Evolutionary conservation across 53 echinoderm and acorn worm genomes (phyloP).

Genomic region (Hippasteria phrygiana): DNA sequence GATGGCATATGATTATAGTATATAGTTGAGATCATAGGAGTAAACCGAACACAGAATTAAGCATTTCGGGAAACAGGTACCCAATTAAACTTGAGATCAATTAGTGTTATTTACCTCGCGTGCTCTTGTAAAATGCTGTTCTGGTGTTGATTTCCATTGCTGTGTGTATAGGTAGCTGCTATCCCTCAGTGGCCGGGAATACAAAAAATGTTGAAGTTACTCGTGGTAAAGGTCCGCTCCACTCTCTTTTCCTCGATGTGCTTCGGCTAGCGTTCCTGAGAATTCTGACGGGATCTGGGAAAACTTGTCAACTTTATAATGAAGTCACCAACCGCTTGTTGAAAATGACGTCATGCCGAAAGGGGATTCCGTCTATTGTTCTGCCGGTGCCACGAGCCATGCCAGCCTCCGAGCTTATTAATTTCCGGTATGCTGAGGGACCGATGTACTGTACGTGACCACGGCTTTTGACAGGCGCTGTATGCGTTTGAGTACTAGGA

Average conservation of each 20-base stretch:
- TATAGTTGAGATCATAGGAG: not conserved
- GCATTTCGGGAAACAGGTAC: too few relatives aligned
- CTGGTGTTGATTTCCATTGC: slow-evolving; percentile 33
- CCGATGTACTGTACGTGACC: not conserved
- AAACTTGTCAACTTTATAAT: not conserved
- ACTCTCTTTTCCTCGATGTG: not conserved
- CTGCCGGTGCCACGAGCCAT: not conserved
- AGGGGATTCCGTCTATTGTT: slow-evolving; percentile 46
- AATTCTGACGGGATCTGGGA: not conserved
- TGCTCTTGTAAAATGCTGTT: slow-evolving; percentile 4
- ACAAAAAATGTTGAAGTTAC: too few relatives aligned
- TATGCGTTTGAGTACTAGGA: not conserved
- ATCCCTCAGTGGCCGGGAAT: too few relatives aligned
- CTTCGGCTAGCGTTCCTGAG: not conserved
- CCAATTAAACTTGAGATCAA: not conserved
- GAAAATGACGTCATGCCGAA: slow-evolving; percentile 22
- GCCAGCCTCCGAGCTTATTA: not conserved
- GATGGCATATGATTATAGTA: too few relatives aligned
- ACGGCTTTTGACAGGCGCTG: not conserved
- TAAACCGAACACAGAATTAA: too few relatives aligned
- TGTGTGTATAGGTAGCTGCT: not conserved
- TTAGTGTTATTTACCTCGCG: slow-evolving; percentile 10
- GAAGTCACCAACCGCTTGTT: not conserved
- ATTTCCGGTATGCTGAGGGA: slow-evolving; percentile 31
- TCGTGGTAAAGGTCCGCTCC: not conserved